Conservation (phyloP, 2,888 invertebrate genomes). For the Lithophane socia region DNA sequence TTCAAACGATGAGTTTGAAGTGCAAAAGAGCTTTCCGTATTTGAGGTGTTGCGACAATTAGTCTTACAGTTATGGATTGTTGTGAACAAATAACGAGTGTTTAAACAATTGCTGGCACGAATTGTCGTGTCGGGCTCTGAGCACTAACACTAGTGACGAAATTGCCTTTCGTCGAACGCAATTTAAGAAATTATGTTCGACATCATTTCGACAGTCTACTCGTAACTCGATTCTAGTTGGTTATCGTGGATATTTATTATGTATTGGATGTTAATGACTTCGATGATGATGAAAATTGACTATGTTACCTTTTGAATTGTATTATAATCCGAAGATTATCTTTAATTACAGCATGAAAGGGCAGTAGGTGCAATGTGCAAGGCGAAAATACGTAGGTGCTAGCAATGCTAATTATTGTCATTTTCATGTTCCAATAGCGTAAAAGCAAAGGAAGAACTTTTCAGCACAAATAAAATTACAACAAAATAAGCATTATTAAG, state of each 20-base stretch:
- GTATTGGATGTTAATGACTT: constrained; percentile 69
- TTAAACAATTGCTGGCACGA: constrained; percentile 71
- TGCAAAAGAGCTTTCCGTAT: constrained; percentile 27
- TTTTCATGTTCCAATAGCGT: background rate
- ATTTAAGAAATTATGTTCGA: constrained; percentile 78
- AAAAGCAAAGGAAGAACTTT: background rate
- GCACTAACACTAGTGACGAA: constrained; percentile 74
- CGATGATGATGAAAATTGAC: constrained; percentile 56
- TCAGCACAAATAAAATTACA: background rate
- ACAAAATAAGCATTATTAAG: constrained; percentile 11
- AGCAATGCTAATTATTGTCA: background rate
- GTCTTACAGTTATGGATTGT: constrained; percentile 54
- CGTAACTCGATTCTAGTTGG: constrained; percentile 67
- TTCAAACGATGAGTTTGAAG: constrained; percentile 1
- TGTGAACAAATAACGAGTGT: constrained; percentile 61
- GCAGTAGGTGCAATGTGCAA: background rate
- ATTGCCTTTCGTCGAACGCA: constrained; percentile 78
- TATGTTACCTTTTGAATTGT: constrained; percentile 30
- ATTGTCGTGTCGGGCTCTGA: constrained; percentile 71
- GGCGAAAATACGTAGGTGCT: background rate
- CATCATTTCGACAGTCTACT: constrained; percentile 74
- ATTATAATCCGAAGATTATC: constrained; percentile 37
- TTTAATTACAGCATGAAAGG: constrained; percentile 20
- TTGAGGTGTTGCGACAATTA: constrained; percentile 45
- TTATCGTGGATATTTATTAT: constrained; percentile 69